phyloP scores from a whole-genome alignment of 2,113 vertebrate genomes.

The Forbesichthys agassizii region DNA sequence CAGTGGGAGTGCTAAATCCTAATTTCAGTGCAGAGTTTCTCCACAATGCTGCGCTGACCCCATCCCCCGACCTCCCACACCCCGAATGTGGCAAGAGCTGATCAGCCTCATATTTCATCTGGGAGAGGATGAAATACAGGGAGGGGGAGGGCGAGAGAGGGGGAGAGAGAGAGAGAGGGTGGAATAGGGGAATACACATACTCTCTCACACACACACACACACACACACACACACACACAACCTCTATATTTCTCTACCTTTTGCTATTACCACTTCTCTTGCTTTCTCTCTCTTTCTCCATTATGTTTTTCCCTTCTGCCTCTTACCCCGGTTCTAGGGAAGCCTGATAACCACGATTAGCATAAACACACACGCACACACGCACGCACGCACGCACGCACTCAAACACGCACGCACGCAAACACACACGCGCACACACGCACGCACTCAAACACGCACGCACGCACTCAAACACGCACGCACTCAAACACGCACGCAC shows the following conservation, averaged over 20 bases:
- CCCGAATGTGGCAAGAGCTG: slow-evolving; percentile 65
- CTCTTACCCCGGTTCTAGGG: slow-evolving; percentile 26
- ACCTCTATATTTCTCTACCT: slow-evolving; percentile 37
- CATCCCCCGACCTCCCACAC: slow-evolving; percentile 64
- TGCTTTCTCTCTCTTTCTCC: slow-evolving; percentile 4
- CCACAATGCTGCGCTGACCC: slow-evolving; percentile 58
- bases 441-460: slow-evolving; percentile 3
- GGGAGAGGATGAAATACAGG: slow-evolving; percentile 18
- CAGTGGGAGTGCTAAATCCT: slow-evolving; percentile 58
- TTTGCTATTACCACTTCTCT: slow-evolving; percentile 20
- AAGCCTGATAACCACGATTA: slow-evolving; percentile 46
- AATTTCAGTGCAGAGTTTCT: slow-evolving; percentile 60
- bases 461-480: background rate
- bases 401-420: background rate
- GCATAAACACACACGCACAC: slow-evolving; percentile 33
- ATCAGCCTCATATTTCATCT: slow-evolving; percentile 74
- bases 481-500: background rate
- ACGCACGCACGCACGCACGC: slow-evolving; percentile 13
- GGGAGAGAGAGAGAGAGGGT: background rate
- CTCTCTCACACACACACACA: slow-evolving; percentile 7
- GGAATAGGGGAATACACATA: background rate
- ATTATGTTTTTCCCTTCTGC: slow-evolving; percentile 14
- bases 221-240: slow-evolving; percentile 31
- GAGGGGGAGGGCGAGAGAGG: background rate
- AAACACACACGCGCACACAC: slow-evolving; percentile 19